These are phyloP conservation scores for Scaptomyza reducta DNA, from an alignment of 2,888 invertebrate genomes.

Conservation along the genomic window DNA sequence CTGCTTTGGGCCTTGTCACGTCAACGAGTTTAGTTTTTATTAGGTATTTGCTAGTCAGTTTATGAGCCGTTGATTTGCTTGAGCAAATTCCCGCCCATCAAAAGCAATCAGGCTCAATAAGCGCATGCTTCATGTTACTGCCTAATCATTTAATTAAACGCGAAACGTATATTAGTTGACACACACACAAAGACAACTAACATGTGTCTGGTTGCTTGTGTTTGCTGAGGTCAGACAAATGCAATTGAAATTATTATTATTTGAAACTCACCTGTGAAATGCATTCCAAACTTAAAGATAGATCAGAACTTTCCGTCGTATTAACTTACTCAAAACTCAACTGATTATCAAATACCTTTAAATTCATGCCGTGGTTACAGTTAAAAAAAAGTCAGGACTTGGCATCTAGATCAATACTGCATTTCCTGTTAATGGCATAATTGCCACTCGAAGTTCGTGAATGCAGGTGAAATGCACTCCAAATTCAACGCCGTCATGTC, in stretches of 20 bases:
- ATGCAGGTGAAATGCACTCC: conserved; percentile 17
- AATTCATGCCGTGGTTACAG: too few relatives aligned
- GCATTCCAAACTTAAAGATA: conserved; percentile 7
- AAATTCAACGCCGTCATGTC: not conserved
- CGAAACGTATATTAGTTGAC: not conserved
- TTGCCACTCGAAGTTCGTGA: too few relatives aligned
- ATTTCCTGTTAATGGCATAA: too few relatives aligned
- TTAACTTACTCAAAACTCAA: too few relatives aligned
- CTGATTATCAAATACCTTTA: too few relatives aligned
- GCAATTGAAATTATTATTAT: conserved; percentile 70
- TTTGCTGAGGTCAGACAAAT: too few relatives aligned
- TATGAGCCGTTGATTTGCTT: conserved; percentile 63
- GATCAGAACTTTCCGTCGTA: too few relatives aligned
- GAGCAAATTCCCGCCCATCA: conserved; percentile 55
- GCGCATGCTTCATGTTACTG: conserved; percentile 11
- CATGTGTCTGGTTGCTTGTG: conserved; percentile 31
- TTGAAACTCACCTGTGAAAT: conserved; percentile 44
- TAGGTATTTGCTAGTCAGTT: conserved; percentile 48
- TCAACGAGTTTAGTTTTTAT: conserved; percentile 55
- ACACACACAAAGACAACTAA: not conserved
- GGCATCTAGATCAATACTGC: too few relatives aligned
- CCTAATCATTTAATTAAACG: conserved; percentile 56
- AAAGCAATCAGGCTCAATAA: conserved; percentile 38
- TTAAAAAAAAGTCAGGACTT: too few relatives aligned
- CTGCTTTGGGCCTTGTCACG: conserved; percentile 55